Percentiles rank a stretch among this genome's conserved stretches.
Conservation (phyloP, 2,888 invertebrate genomes). For the Disparrhopalites patrizii region DNA sequence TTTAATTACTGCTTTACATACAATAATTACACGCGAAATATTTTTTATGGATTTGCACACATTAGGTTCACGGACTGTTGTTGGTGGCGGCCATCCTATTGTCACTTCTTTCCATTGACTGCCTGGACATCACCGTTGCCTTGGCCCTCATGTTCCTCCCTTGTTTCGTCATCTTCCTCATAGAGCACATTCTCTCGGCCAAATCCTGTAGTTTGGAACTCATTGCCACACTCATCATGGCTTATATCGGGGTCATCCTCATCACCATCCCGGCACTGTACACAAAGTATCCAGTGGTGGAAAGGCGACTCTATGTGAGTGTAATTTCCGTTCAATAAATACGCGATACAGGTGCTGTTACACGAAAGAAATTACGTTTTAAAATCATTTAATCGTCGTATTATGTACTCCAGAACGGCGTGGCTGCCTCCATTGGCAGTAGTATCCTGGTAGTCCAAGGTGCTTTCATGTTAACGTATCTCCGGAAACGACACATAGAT, state of each 20-base stretch:
- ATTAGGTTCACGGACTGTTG: too few relatives aligned
- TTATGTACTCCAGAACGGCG: constrained; percentile 24
- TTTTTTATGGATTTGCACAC: too few relatives aligned
- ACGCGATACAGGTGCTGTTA: background rate
- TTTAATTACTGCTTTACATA: too few relatives aligned
- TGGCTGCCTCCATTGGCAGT: constrained; percentile 30
- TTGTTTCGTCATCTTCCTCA: constrained; percentile 22
- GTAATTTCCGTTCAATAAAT: background rate
- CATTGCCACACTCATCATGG: constrained; percentile 18
- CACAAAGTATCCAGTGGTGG: background rate
- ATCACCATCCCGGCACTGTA: constrained; percentile 27
- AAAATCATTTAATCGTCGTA: background rate
- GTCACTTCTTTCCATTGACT: constrained; percentile 30
- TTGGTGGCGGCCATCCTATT: constrained; percentile 25
- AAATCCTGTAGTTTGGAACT: constrained; percentile 30
- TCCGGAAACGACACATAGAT: constrained; percentile 6
- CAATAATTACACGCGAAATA: too few relatives aligned
- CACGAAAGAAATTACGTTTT: background rate
- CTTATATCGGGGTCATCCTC: constrained; percentile 30
- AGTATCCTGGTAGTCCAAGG: constrained; percentile 25
- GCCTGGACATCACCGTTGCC: constrained; percentile 32
- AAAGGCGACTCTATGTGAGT: constrained; percentile 26
- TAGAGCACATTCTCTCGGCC: constrained; percentile 25
- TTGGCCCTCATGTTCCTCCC: constrained; percentile 35
- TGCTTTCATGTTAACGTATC: constrained; percentile 25